These are phyloP conservation scores for Limnephilus marmoratus DNA, from an alignment of 2,888 invertebrate genomes.

Conservation along the genomic window DNA sequence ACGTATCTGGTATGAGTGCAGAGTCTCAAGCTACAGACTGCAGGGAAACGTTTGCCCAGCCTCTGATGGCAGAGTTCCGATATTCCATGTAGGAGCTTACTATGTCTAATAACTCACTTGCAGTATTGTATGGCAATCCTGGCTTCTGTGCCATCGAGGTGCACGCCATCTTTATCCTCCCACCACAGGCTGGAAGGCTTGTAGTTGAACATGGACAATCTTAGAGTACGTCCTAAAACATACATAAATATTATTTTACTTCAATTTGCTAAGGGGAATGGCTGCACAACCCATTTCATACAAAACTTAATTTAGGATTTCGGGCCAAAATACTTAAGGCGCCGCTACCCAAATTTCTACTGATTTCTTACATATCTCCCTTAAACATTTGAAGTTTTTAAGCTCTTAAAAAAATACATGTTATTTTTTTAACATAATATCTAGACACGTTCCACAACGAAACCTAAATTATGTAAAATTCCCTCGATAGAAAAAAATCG, in stretches of 20 bases:
- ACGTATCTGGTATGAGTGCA: neutral
- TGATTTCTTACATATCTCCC: no score
- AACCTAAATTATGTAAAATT: no score
- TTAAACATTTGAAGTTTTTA: no score
- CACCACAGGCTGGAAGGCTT: constrained; percentile 53
- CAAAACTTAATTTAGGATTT: no score
- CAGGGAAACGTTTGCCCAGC: neutral
- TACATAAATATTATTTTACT: neutral
- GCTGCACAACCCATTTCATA: no score
- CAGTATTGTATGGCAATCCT: constrained; percentile 50
- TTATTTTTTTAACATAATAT: no score
- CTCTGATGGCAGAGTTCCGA: neutral
- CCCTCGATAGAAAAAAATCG: no score
- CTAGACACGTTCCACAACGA: no score
- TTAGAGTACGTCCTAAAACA: constrained; percentile 34
- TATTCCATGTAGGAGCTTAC: neutral
- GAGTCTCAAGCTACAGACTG: neutral
- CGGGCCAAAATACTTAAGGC: no score
- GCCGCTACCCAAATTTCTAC: no score
- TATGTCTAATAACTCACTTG: constrained; percentile 14
- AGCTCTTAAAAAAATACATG: no score
- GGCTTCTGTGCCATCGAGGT: constrained; percentile 55
- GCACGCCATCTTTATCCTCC: constrained; percentile 37
- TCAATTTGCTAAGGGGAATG: no score
- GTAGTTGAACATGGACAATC: constrained; percentile 49